phyloP scores from a whole-genome alignment of 2,888 invertebrate species.

The Aquatica leii region DNA sequence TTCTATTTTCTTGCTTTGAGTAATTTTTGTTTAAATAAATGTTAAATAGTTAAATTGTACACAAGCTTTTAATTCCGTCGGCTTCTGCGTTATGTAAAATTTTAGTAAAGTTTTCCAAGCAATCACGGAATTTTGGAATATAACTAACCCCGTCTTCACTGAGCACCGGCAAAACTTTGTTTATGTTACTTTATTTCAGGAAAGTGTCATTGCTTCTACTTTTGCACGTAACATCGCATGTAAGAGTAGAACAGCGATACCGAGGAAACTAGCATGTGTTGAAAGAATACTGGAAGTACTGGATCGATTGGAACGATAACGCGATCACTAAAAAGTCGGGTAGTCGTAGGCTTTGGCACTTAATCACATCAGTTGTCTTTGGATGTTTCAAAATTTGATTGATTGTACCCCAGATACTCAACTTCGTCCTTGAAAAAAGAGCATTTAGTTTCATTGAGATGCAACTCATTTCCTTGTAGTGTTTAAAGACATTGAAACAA shows the following conservation, averaged over 20 bases:
- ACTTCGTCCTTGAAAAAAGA: slow-evolving; percentile 1
- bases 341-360: background rate
- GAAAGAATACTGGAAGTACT: slow-evolving; percentile 9
- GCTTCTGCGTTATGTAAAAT: too few species aligned
- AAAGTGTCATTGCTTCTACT: too few species aligned
- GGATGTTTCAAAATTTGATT: slow-evolving; percentile 1
- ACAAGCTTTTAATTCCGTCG: too few species aligned
- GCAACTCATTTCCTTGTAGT: background rate
- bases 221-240: too few species aligned
- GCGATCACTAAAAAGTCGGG: background rate
- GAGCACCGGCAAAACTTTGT: too few species aligned
- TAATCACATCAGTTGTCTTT: slow-evolving; percentile 1
- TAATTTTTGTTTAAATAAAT: too few species aligned
- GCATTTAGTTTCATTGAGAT: background rate
- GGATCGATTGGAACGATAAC: slow-evolving; percentile 2
- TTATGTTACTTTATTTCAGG: too few species aligned
- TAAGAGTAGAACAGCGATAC: background rate
- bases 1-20: too few species aligned
- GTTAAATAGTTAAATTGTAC: too few species aligned
- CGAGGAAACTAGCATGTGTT: background rate
- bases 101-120: background rate
- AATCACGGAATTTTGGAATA: too few species aligned
- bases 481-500: background rate
- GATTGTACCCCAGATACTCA: background rate
- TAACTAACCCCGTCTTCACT: too few species aligned